Base-by-base conservation (phyloP, 1,140 invertebrate genomes). In the Melitaea cinxia region DNA sequence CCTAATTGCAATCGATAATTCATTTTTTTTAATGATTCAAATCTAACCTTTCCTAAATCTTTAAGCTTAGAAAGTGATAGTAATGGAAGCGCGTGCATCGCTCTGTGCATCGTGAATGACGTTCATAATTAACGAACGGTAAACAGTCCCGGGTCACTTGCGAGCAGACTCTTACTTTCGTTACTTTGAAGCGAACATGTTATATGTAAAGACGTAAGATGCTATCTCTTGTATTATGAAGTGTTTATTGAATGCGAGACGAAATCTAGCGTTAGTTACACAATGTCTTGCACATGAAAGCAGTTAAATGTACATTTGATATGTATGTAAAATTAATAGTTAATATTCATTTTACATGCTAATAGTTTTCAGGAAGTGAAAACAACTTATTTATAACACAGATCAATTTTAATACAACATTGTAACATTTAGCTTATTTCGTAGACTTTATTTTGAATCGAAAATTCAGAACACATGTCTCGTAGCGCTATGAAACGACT, bases 41-140 rank as follows among this genome's bases (percentile, higher is more conserved):
- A 7, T 66, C 64, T 60, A 42, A 30, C 23, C 4, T 5, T 75
- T 64, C 26, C 0, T 45, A 47, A 6, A 12, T 72, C 70, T 80
- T 59, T 54, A 28, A 17, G 23, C 28, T n/a, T 37, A 26, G 75
- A 85, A 81, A 82, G 82, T 77, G 80, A 82, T 78, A 83, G 79
- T 76, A 61, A 68, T 71, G 70, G 71, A 83, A 78, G 82, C 77
- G 73, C 73, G 65, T 63, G 65, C 65, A 74, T 59, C 70, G 70
- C 62, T 60, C 55, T 74, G 65, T 77, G 74, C 72, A 73, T 72
- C 72, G 66, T 77, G 74, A 75, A 72, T 75, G 72, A 77, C 68
- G 76, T 65, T 49, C 56, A 67, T 77, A 73, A 79, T 75, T 75
- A 77, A 65, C 65, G 49, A 65, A 61, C 68, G 66, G 61, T 54